phyloP scores from a whole-genome alignment of 2,113 vertebrate species.

The Dolichallabes microphthalmus region DNA sequence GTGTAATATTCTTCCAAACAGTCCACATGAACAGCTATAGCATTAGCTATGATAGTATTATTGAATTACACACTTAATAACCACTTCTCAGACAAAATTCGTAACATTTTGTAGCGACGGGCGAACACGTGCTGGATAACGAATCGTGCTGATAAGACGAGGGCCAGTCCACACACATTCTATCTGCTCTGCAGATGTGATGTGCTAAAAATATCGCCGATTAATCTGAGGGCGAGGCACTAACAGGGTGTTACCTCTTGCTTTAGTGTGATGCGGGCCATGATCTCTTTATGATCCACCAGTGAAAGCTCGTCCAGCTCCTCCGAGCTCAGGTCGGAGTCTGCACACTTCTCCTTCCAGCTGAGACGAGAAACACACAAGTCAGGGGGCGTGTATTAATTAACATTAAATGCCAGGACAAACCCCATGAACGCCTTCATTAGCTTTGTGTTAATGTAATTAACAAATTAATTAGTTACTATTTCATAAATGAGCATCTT shows the following conservation, averaged over 20 bases:
- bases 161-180: neutral
- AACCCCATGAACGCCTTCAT: neutral
- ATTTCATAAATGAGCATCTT: neutral
- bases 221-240: constrained; percentile 27
- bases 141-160: neutral
- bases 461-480: neutral
- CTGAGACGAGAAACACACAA: neutral
- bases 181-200: neutral
- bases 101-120: neutral
- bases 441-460: neutral
- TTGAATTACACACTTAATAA: neutral
- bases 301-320: constrained; percentile 82
- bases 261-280: constrained; percentile 81
- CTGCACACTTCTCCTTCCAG: constrained; percentile 75
- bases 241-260: constrained; percentile 73
- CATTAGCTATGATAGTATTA: neutral
- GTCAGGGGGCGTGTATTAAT: neutral
- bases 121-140: neutral
- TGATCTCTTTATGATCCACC: constrained; percentile 83
- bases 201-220: neutral
- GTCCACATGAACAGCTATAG: neutral
- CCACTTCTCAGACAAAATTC: constrained; percentile 19
- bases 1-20: neutral
- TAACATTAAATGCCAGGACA: neutral
- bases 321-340: constrained; percentile 70